These are phyloP conservation scores for Macrochelys suwanniensis DNA, from an alignment of 2,797 vertebrate species.

Conservation along the genomic window DNA sequence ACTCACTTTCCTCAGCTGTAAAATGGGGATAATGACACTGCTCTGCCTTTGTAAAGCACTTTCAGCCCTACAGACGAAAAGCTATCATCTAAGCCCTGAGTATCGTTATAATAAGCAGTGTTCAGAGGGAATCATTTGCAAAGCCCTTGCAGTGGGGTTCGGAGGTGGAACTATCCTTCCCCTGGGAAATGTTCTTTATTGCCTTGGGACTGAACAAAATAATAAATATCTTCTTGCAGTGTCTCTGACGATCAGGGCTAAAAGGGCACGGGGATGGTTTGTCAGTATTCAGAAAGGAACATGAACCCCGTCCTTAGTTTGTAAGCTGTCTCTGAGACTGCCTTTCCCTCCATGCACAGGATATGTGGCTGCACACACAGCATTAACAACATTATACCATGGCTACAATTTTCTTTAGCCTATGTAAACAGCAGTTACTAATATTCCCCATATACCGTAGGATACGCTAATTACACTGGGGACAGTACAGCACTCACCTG, in stretches of 20 bases:
- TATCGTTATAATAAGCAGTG: not conserved
- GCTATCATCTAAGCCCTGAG: not conserved
- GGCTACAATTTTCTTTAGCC: not conserved
- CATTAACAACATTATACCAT: not conserved
- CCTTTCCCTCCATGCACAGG: not conserved
- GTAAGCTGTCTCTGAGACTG: not conserved
- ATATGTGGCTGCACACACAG: not conserved
- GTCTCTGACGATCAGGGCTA: not conserved
- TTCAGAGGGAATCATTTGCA: not conserved
- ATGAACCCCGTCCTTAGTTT: not conserved
- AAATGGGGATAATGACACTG: not conserved
- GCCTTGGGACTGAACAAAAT: too few relatives aligned
- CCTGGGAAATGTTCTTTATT: not conserved
- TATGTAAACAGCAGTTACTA: not conserved
- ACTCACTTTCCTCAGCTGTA: not conserved
- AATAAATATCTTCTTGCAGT: not conserved
- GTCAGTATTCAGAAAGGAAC: not conserved
- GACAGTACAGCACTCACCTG: constrained; percentile 83
- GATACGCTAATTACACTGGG: not conserved
- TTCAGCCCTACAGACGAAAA: not conserved
- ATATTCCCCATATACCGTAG: not conserved
- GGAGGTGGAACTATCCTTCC: not conserved
- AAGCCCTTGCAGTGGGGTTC: not conserved
- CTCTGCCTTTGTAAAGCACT: not conserved
- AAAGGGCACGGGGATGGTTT: not conserved